A percentile compares a stretch with the other conserved stretches of the same genome.
phyloP scores from a whole-genome alignment of 2,113 vertebrate species.

The Bubalus kerabau region DNA sequence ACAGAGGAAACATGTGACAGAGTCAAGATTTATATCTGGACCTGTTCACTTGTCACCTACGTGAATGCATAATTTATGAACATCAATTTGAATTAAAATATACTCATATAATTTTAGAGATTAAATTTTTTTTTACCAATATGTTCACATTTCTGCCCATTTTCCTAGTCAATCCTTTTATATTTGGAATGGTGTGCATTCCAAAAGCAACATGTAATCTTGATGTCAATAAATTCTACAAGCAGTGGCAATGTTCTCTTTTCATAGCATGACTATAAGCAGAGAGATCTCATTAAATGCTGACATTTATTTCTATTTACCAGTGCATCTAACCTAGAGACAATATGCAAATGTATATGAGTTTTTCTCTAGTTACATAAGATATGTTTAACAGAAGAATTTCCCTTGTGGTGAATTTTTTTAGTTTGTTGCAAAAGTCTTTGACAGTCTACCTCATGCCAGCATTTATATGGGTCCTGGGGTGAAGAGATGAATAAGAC shows the following conservation, averaged over 20 bases:
- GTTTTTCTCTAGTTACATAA: not conserved
- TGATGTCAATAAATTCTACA: slow-evolving; percentile 25
- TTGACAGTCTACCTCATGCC: not conserved
- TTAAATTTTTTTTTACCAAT: not conserved
- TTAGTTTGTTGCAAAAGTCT: not conserved
- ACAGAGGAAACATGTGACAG: not conserved
- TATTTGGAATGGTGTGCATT: not conserved
- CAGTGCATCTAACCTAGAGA: slow-evolving; percentile 4
- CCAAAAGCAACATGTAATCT: slow-evolving; percentile 41
- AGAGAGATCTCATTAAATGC: slow-evolving; percentile 19
- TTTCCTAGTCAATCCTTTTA: not conserved
- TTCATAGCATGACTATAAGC: not conserved
- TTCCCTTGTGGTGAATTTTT: not conserved
- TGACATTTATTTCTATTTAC: slow-evolving; percentile 12
- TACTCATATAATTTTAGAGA: not conserved
- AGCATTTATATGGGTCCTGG: not conserved
- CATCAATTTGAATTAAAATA: slow-evolving; percentile 18
- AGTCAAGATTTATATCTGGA: not conserved
- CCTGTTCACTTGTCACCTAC: not conserved
- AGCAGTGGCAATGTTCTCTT: slow-evolving; percentile 14
- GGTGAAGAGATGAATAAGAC: not conserved
- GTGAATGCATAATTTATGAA: not conserved
- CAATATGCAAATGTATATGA: not conserved
- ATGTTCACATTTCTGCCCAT: not conserved
- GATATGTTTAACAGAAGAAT: not conserved